Base-by-base conservation (phyloP, 2,113 vertebrate genomes). In the Trogon melanurus region DNA sequence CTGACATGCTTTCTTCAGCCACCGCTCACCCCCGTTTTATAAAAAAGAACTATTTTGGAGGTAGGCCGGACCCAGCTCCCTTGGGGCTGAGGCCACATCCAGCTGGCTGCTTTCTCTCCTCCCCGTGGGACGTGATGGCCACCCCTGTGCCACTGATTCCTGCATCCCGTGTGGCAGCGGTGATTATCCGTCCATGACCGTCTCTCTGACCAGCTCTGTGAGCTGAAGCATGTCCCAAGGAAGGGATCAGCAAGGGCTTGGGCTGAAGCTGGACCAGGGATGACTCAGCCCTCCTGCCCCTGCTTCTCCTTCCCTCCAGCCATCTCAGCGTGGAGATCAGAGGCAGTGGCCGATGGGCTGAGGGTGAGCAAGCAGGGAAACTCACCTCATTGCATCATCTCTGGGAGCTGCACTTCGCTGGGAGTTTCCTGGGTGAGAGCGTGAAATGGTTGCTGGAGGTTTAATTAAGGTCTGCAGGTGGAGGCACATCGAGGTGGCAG, bases 101-200 rank as follows among this genome's bases (percentile, higher is more conserved):
- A 70, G 16, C 18, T 51, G 19, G 22, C 25, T 62, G 64, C 34
- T 22, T 57, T 17, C 26, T 51, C 10, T 60, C 16, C 36, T 58
- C 34, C 61, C 61, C 45, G 26, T 29, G 32, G 25, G 36, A 29
- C 21, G 18, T 1, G 2, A 26, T 1, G 3, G 44, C 41, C 34
- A 57, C 23, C 32, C 9, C 32, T 23, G 34, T 44, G 26, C 38
- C 10, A 6, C 25, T 7, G 12, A 70, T 29, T 41, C 57, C 36
- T 50, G 29, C 72, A n/a, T 44, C 53, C 41, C 1, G 0, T 10
- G 21, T 2, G 4, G 23, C 18, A 64, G 27, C 3, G 0, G 1
- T 54, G 45, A 69, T 38, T 48, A 62, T 57, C 36, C 36, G 48
- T 71, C 23, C 18, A 29, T 12, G 6, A 8, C 34, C 1, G 0